Evolutionary conservation across 2,888 invertebrate species (phyloP), one percentile per base, ranked within the genome.

Genomic region (Chymomyza amoena): DNA sequence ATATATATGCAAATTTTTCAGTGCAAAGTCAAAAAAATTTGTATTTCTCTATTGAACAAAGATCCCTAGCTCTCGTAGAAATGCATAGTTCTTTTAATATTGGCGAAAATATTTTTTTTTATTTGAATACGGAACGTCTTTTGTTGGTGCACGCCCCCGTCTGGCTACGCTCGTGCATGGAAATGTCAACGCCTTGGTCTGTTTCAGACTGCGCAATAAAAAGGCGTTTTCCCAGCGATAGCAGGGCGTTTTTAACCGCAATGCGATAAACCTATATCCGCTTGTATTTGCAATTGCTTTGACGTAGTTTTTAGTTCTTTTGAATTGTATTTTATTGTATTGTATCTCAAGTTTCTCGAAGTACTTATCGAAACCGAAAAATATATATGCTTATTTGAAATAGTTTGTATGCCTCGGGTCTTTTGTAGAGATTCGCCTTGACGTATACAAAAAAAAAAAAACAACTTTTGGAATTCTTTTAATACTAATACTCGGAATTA

Each of bases 181-280:
- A 63, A 72, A 73, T 69, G 76, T 66, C 69, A 79, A 66, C 77
- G 67, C 66, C 77, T 79, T 60, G 60, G 54, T 57, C 59, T 76
- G 68, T 61, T 57, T 67, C 79, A 70, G 77, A 32, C 77, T 69
- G 79, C 71, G 62, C 50, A 62, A 39, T 25, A 28, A 9, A 39
- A 32, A 10, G 16, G 52, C 60, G n/a, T 0, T 61, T 25, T 36
- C 59, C n/a, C 7, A 15, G 39, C 64, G 79, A 79, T 77, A 70
- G 68, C 52, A 45, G 13, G 39, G 39, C 39, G 39, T 45, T 45
- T 45, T 45, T 13, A 32, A 32, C 18, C 61, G 20, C 28, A 61
- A 51, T 52, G 16, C 10, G 20, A 52, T 57, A 28, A 61, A 56
- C 25, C 1, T 28, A 60, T 45, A 72, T 72, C 72, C 72, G 72